These are phyloP conservation scores for Nyleta sp. DNA, from an alignment of 2,888 invertebrate species.

Conservation along the genomic window DNA sequence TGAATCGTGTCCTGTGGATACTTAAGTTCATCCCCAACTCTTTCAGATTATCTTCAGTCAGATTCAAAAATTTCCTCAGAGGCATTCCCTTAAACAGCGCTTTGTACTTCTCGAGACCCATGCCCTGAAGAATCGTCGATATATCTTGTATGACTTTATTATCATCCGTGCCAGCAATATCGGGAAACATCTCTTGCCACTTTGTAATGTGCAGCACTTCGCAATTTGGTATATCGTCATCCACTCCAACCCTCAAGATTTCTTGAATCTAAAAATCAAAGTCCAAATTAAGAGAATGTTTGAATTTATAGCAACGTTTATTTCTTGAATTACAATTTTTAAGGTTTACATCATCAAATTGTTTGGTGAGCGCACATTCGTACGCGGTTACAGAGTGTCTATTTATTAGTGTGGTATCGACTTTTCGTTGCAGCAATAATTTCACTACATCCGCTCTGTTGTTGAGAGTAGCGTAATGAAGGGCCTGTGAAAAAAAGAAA, in stretches of 20 bases:
- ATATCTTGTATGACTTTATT: slow-evolving; percentile 82
- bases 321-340: background rate
- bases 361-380: slow-evolving; percentile 84
- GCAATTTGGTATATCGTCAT: slow-evolving; percentile 65
- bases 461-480: slow-evolving; percentile 86
- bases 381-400: slow-evolving; percentile 83
- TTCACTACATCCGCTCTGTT: slow-evolving; percentile 84
- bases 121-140: slow-evolving; percentile 84
- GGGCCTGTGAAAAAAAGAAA: slow-evolving; percentile 82
- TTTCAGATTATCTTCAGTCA: slow-evolving; percentile 85
- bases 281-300: background rate
- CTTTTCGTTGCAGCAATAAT: slow-evolving; percentile 84
- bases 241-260: slow-evolving; percentile 66
- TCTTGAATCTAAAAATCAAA: slow-evolving; percentile 67
- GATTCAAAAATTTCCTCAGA: slow-evolving; percentile 84
- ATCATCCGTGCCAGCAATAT: slow-evolving; percentile 67
- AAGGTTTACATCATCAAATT: slow-evolving; percentile 81
- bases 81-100: slow-evolving; percentile 83
- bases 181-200: slow-evolving; percentile 85
- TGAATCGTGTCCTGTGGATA: slow-evolving; percentile 85
- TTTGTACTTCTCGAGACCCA: slow-evolving; percentile 84
- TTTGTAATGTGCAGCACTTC: slow-evolving; percentile 72
- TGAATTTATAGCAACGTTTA: too few species aligned
- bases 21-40: slow-evolving; percentile 85
- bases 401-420: slow-evolving; percentile 83